These are phyloP conservation scores for Batillaria attramentaria DNA, from an alignment of 1,140 invertebrate genomes.

Conservation along the genomic window DNA sequence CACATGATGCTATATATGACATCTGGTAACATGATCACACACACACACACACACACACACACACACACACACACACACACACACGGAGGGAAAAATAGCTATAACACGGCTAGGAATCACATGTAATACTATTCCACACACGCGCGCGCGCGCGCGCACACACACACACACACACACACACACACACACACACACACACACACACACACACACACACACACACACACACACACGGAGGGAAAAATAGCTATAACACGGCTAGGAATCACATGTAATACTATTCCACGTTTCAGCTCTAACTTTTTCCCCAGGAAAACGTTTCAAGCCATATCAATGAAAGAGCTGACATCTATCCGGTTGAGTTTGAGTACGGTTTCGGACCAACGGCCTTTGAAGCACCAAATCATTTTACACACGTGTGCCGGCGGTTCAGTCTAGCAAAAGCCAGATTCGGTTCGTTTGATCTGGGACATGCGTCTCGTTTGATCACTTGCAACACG, in stretches of 20 bases:
- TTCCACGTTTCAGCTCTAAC: too few species aligned
- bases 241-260: neutral
- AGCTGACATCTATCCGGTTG: too few species aligned
- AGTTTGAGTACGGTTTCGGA: too few species aligned
- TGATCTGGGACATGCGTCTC: too few species aligned
- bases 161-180: neutral
- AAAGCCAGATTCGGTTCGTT: too few species aligned
- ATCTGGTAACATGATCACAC: neutral
- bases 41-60: neutral
- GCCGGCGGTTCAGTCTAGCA: too few species aligned
- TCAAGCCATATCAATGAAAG: too few species aligned
- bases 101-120: too few species aligned
- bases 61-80: constrained; percentile 15
- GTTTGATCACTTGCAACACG: too few species aligned
- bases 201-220: neutral
- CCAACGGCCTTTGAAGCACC: neutral
- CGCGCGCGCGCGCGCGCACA: neutral
- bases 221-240: neutral
- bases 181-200: neutral
- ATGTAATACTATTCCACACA: neutral
- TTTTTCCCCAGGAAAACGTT: too few species aligned
- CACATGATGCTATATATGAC: neutral
- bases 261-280: neutral
- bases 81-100: neutral
- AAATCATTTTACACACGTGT: too few species aligned